Evolutionary conservation across 1,140 invertebrate genomes (phyloP).

Genomic region (Panonychus citri): DNA sequence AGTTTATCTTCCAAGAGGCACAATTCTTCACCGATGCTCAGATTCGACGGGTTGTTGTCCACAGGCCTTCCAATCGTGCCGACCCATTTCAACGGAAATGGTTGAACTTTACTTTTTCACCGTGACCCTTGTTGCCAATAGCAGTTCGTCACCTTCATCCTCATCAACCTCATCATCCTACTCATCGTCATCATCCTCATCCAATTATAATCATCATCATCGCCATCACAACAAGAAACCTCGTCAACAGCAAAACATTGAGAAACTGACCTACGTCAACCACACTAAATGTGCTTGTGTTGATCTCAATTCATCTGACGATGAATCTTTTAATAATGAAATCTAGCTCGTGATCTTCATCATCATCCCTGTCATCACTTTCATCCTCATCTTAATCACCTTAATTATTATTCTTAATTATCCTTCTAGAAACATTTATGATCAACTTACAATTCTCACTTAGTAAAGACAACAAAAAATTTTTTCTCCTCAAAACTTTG

Average conservation of each 20-base stretch:
- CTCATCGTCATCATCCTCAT: not conserved
- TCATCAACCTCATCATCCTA: not conserved
- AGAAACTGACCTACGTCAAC: constrained; percentile 12
- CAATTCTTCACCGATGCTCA: constrained; percentile 13
- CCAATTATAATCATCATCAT: not conserved
- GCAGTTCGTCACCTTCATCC: not conserved
- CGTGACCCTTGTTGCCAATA: not conserved
- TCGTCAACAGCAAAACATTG: constrained; percentile 6
- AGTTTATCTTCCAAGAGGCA: constrained; percentile 12
- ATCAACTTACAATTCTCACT: too few relatives aligned
- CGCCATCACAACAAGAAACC: not conserved
- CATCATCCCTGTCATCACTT: too few relatives aligned
- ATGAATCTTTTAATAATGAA: too few relatives aligned
- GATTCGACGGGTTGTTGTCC: constrained; percentile 12
- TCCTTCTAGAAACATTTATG: too few relatives aligned
- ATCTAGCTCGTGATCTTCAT: too few relatives aligned
- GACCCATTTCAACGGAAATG: not conserved
- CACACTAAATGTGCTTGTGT: constrained; percentile 14
- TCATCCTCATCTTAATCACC: too few relatives aligned
- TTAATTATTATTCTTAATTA: too few relatives aligned
- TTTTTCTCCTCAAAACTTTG: too few relatives aligned
- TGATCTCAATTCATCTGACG: not conserved
- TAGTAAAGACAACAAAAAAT: too few relatives aligned
- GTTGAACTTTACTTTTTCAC: not conserved
- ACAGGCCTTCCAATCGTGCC: constrained; percentile 6